Base-by-base conservation (phyloP, 2,797 vertebrate species). In the Schizopygopsis pylzovi region DNA sequence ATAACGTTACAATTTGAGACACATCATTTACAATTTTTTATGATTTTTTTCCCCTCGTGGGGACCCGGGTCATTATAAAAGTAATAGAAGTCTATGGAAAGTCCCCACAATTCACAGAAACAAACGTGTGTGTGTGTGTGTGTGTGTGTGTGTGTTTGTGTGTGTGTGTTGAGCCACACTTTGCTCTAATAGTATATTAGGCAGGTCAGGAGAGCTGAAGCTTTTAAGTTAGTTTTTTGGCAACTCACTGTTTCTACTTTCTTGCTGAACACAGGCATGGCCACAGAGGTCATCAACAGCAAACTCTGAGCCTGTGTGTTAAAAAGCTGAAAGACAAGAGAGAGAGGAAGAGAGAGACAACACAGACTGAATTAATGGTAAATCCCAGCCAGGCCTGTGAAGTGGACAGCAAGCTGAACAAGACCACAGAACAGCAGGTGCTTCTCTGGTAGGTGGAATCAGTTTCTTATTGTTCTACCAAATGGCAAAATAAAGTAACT, bases 231-330 rank as follows among this genome's bases (percentile, higher is more conserved):
- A 1, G 2, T 82, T 54, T 71, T 79, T 79, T 72, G 11, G 7
- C 7, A 81, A 92, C 96, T 96, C 90, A 98, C 98, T 2, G 98
- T 99, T 91, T 99, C 97, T 0, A 98, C 96, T 93, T 99, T 99
- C 92, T 97, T 98, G 93, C 98, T 99, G 94, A 99, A 99, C 88
- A 99, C 98, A 0, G 98, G 98, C 98, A 99, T 99, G 87, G 98
- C 97, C 71, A 99, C 98, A 0, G 98, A 98, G 22, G 97, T 99
- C 96, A 99, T 98, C 37, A 99, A 94, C 81, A 96, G 92, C 85
- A 97, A 92, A 89, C 96, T 98, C 91, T 98, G 96, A 4, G 97
- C 95, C 89, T 97, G 96, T 0, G 94, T 96, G 86, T 96, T 95
- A 88, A 97, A 97, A 80, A 98, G 95, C 98, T 98, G 93, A 6